Evolutionary conservation across 2,113 vertebrate species (phyloP), one percentile per base, ranked within the genome.

Genomic region (Fulica atra): DNA sequence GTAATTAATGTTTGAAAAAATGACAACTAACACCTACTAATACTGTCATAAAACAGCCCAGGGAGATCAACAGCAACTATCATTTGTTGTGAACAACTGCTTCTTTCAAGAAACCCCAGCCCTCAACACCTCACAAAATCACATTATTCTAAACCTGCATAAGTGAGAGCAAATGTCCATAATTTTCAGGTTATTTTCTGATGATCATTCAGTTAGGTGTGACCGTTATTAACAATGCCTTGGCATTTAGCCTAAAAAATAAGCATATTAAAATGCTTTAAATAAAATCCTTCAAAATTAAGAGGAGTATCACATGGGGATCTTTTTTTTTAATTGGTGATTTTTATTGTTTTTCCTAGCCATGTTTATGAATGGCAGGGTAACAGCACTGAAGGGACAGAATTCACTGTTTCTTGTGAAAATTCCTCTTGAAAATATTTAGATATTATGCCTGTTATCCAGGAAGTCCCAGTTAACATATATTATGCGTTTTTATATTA

Each of bases 221-320:
- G 60, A 33, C 23, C 3, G 2, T 44, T 89, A 93, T 90, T 68
- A 86, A 68, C 35, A 23, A 79, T 11, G 24, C 40, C 50, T 81
- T 96, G 50, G 59, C 59, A 93, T 65, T 81, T 84, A 82, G 57
- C 69, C 54, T 78, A 80, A 79, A 31, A 88, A 73, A 48, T 48
- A 48, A 91, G 12, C 72, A 23, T 69, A 60, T 44, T 90, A 72
- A 84, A 88, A 76, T n/a, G n/a, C 9, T 65, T 80, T 80, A 90
- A 95, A 92, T 89, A 88, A 96, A 93, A 88, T 48, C 9, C 29
- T 51, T 7, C 13, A 59, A 79, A 86, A 69, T 68, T 18, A 93
- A 80, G 23, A 91, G 26, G 40, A 81, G 68, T 31, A 42, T 12
- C 12, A 61, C n/a, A 4, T 1, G 1, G 35, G 19, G 13, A 28